Base-by-base conservation (phyloP, 2,888 invertebrate species). In the Xestia ashworthii region DNA sequence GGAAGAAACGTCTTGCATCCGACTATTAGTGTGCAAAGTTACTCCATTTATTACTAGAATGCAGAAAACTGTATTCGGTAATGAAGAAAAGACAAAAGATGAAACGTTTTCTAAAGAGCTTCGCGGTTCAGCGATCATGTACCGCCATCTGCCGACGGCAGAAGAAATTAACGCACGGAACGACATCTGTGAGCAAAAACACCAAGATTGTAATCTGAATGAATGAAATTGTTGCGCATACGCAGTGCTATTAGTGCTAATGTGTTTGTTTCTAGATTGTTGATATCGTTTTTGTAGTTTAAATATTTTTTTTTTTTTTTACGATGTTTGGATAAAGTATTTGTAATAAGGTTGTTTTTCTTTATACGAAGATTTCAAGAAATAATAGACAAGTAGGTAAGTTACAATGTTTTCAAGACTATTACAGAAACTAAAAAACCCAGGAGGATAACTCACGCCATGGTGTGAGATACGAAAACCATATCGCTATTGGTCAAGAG, bases 11-110 rank as follows among this genome's bases (percentile, higher is more conserved):
- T 97, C 97, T 71, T 98, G 98, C 87, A 96, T 98, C 5, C 97
- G 97, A 89, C 94, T 98, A 50, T 93, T 99, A 53, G 95, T 98
- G 81, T 99, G 99, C 92, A 98, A 98, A 95, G 97, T 97, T 82
- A 97, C 98, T 0, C 98, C 98, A 0, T 97, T 98, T 80, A 97
- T 99, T 80, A 97, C 97, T 95, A 98, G 97, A 85, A 98, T 98
- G 97, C 98, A 99, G 90, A 97, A 97, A 77, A 97, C 98, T n/a
- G 96, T 96, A 0, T 95, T 98, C 77, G 96, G 94, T 19, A 92
- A 92, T 14, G 91, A 92, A 87, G 90, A 93, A 55, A 90, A 91
- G 32, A 90, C 85, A 53, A 91, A 91, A 25, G 92, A 93, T 38
- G 90, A 90, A 38, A 92, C 91, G 32, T 86, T 83, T 81, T 66